A percentile compares a stretch with the other conserved stretches of the same genome.
These are phyloP conservation scores for Labrus mixtus DNA, from an alignment of 2,113 vertebrate genomes.

Conservation along the genomic window DNA sequence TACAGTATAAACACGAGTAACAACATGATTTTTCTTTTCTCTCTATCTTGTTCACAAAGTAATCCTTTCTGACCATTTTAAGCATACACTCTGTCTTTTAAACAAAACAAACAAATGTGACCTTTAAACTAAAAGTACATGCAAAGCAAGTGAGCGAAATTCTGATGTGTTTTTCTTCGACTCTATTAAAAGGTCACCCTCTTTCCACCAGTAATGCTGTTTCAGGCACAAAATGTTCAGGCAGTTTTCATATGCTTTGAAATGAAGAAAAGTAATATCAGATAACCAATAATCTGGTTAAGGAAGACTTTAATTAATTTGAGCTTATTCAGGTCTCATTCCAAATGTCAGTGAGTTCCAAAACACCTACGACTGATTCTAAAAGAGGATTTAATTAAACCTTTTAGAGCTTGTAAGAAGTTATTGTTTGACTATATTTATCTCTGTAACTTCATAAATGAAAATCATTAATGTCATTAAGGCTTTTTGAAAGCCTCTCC, in stretches of 20 bases:
- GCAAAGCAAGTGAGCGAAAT: constrained; percentile 49
- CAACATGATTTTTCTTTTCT: constrained; percentile 7
- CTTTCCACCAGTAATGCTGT: constrained; percentile 43
- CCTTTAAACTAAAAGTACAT: constrained; percentile 68
- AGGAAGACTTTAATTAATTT: constrained; percentile 30
- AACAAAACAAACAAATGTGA: constrained; percentile 65
- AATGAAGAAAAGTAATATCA: constrained; percentile 31
- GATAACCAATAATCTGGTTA: constrained; percentile 28
- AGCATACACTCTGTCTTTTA: constrained; percentile 34
- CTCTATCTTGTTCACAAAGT: constrained; percentile 8
- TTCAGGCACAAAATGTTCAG: constrained; percentile 35
- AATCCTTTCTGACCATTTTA: constrained; percentile 12
- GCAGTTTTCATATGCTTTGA: constrained; percentile 27
- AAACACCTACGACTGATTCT: neutral
- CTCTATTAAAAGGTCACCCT: constrained; percentile 68
- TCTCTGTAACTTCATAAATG: neutral
- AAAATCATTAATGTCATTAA: too few relatives aligned
- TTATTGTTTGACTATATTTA: neutral
- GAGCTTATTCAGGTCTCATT: constrained; percentile 15
- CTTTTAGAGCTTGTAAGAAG: neutral
- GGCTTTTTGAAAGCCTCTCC: too few relatives aligned
- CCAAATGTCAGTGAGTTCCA: constrained; percentile 10
- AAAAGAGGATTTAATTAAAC: neutral
- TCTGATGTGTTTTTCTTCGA: constrained; percentile 51
- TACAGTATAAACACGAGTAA: too few relatives aligned